Conservation (phyloP, 2,888 invertebrate species). For the Stenotaenia linearis region DNA sequence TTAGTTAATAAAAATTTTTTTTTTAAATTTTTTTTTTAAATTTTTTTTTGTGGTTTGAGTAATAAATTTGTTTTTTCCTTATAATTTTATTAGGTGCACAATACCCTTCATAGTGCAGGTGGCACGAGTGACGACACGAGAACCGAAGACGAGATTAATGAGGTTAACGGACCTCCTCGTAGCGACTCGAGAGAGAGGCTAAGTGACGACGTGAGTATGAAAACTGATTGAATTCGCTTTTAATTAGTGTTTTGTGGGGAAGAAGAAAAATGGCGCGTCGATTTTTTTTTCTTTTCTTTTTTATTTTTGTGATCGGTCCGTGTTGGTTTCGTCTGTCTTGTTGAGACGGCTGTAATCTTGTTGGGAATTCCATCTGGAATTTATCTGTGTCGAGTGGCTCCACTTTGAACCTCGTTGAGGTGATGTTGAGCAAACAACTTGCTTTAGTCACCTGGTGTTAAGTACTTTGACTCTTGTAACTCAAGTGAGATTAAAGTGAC, state of each 20-base stretch:
- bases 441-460: conserved; percentile 6
- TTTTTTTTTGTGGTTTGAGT: too few species aligned
- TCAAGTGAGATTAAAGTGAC: background rate
- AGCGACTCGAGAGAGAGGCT: conserved; percentile 37
- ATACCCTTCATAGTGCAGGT: conserved; percentile 35
- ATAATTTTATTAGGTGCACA: conserved; percentile 32
- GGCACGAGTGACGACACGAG: conserved; percentile 36
- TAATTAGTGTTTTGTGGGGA: too few species aligned
- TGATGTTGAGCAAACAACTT: conserved; percentile 5
- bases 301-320: background rate
- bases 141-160: conserved; percentile 36
- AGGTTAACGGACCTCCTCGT: conserved; percentile 35
- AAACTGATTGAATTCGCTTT: background rate
- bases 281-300: too few species aligned
- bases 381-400: conserved; percentile 20
- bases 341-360: background rate
- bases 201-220: conserved; percentile 36
- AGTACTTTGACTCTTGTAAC: conserved; percentile 1
- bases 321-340: background rate
- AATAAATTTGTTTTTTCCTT: background rate
- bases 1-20: too few species aligned
- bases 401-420: conserved; percentile 26
- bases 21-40: too few species aligned
- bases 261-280: too few species aligned
- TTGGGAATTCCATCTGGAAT: conserved; percentile 28